phyloP scores from a whole-genome alignment of 2,797 vertebrate species.

The Myiotriccus ornatus region DNA sequence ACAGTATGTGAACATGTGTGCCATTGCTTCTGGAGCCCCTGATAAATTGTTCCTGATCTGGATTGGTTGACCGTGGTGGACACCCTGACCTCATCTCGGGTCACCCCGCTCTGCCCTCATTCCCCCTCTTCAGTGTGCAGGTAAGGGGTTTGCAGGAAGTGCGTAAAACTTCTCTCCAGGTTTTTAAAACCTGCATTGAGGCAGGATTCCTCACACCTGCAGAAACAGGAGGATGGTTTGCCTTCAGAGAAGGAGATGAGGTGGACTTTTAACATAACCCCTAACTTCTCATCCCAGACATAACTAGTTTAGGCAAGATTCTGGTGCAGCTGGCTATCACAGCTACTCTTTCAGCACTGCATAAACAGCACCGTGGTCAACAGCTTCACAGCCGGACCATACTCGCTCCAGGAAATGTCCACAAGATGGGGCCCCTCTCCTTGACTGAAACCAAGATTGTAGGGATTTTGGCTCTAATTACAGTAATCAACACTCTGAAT shows the following conservation, averaged over 20 bases:
- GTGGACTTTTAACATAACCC: fast-evolving
- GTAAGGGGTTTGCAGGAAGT: not conserved
- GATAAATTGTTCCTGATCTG: not conserved
- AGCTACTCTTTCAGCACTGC: not conserved
- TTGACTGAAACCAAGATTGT: not conserved
- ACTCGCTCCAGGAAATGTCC: not conserved
- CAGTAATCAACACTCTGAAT: not conserved
- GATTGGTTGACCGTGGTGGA: not conserved
- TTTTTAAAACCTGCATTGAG: not conserved
- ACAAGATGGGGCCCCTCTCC: constrained; percentile 29
- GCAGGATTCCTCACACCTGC: not conserved
- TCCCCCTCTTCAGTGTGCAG: fast-evolving
- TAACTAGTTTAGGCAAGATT: fast-evolving
- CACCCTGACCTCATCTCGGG: not conserved
- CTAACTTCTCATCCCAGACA: not conserved
- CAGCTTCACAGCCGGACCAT: not conserved
- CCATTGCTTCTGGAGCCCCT: not conserved
- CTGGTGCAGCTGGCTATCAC: not conserved
- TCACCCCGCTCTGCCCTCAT: not conserved
- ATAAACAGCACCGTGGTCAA: not conserved
- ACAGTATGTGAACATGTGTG: fast-evolving
- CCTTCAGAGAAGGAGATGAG: not conserved
- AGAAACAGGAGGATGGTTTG: not conserved
- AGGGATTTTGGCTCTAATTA: not conserved
- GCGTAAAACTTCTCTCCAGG: fast-evolving